Evolutionary conservation across 2,797 vertebrate species (phyloP), one percentile per base, ranked within the genome.

Genomic region (Bovichtus variegatus): DNA sequence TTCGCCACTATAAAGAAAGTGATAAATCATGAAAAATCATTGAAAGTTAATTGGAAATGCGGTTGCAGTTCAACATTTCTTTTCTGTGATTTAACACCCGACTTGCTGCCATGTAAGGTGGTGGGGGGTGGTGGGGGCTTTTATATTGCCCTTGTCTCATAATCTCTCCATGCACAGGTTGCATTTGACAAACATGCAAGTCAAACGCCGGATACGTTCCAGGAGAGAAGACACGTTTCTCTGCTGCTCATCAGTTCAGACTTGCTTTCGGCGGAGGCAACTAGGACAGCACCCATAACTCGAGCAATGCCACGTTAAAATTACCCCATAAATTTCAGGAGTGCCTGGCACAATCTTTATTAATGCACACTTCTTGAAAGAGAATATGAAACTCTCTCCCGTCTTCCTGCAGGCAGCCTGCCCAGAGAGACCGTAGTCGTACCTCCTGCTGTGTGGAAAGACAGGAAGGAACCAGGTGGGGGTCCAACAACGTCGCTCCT

Each of bases 391-490:
- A 80, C 53, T 78, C 36, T 82, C 57, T 63, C 25, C 54, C 1
- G 41, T 78, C 38, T 76, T 73, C 57, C 63, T 83, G 65, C 76
- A 82, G 82, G 79, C 76, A 11, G 68, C 29, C 51, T 69, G 47
- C 82, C 75, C 59, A 49, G 27, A 64, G 80, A 85, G 49, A 80
- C 44, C 50, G 10, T 77, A 80, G 72, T 84, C 85, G 76, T 68
- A 74, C 74, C 71, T 81, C 81, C 82, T 68, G 75, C 76, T 71
- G 64, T 36, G 65, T 66, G 66, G 12, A 78, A 43, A 81, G 79
- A 71, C 61, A 43, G 74, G 59, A 82, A 79, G 74, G 51, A 82
- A 76, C 71, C 85, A 74, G 78, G 78, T 84, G 86, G 86, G 60
- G 71, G 66, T 81, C 76, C 74, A 71, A 62, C 81, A 80, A 76